phyloP scores from a whole-genome alignment of 2,113 vertebrate species.

The Colinus virginianus region DNA sequence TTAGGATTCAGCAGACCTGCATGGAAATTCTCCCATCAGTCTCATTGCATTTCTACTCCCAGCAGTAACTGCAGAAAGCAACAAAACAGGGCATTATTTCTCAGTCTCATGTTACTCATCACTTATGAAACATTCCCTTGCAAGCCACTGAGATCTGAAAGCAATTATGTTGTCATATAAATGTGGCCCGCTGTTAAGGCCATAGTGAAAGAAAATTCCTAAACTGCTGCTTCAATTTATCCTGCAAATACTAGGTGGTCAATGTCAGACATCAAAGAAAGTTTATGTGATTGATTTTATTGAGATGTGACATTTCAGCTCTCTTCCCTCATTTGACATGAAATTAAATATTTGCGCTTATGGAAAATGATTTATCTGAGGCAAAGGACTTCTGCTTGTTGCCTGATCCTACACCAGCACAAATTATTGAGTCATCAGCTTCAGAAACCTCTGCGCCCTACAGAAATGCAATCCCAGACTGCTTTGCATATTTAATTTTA shows the following conservation, averaged over 20 bases:
- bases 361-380: background rate
- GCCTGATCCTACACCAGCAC: background rate
- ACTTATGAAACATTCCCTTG: background rate
- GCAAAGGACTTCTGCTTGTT: background rate
- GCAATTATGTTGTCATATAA: background rate
- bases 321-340: background rate
- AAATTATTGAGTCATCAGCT: background rate
- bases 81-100: background rate
- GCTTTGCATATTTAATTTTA: rapidly evolving
- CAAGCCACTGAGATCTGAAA: background rate
- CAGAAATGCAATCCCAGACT: background rate
- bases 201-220: background rate
- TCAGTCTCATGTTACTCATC: background rate
- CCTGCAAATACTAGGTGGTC: background rate
- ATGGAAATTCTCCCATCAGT: background rate
- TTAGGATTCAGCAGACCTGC: background rate
- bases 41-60: background rate
- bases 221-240: rapidly evolving
- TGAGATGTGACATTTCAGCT: background rate
- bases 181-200: background rate
- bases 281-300: background rate
- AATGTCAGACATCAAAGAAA: background rate
- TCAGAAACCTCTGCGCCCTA: background rate
- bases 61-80: rapidly evolving
- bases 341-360: background rate